A percentile compares a stretch with the other conserved stretches of the same genome.
These are phyloP conservation scores for Pelosia muscerda DNA, from an alignment of 2,888 invertebrate genomes.

Conservation along the genomic window DNA sequence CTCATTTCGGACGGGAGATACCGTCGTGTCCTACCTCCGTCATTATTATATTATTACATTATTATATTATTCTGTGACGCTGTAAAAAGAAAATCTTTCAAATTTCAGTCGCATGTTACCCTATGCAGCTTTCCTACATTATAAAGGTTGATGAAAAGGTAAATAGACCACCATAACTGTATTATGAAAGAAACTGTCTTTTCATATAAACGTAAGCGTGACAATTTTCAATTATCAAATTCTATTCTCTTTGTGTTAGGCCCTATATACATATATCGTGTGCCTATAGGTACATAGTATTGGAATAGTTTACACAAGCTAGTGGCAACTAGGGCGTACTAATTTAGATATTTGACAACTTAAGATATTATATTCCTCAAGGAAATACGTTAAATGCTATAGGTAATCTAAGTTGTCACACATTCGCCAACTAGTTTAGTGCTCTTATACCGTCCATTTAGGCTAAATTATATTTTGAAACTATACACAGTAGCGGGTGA, in stretches of 20 bases:
- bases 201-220: not conserved
- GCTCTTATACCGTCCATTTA: constrained; percentile 27
- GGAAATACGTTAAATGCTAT: constrained; percentile 57
- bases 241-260: not conserved
- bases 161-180: constrained; percentile 21
- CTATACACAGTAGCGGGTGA: not conserved
- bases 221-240: not conserved
- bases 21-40: too few species aligned
- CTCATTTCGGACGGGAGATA: too few species aligned
- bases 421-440: constrained; percentile 40
- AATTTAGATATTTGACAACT: constrained; percentile 40
- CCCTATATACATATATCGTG: not conserved
- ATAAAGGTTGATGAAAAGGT: constrained; percentile 24
- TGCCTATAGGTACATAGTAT: constrained; percentile 13
- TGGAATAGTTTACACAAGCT: constrained; percentile 17
- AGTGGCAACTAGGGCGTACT: constrained; percentile 28
- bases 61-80: too few species aligned
- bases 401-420: constrained; percentile 49
- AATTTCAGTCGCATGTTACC: not conserved
- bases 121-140: constrained; percentile 9
- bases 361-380: constrained; percentile 50
- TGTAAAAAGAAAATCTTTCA: too few species aligned
- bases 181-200: constrained; percentile 17
- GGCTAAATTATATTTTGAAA: constrained; percentile 21
- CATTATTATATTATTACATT: too few species aligned